These are phyloP conservation scores for Periparus ater DNA, from an alignment of 2,797 vertebrate genomes.

Conservation along the genomic window DNA sequence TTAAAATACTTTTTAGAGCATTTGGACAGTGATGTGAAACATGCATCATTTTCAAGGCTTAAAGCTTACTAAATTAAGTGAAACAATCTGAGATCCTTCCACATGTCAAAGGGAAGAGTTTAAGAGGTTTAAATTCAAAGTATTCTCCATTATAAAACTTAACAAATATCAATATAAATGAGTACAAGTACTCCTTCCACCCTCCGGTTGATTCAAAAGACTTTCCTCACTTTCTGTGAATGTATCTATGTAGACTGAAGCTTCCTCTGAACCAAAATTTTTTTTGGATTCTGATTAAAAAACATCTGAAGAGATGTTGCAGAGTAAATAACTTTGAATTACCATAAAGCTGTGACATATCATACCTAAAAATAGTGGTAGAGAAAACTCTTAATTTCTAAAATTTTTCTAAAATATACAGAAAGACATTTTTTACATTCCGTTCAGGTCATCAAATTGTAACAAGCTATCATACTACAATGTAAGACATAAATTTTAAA, in stretches of 20 bases:
- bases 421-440: conserved; percentile 34
- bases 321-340: neutral
- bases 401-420: neutral
- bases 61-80: neutral
- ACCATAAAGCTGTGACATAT: conserved; percentile 24
- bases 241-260: neutral
- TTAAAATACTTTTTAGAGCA: neutral
- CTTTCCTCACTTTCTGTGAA: neutral
- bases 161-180: neutral
- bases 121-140: neutral
- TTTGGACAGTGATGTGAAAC: neutral
- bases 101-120: neutral
- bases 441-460: neutral
- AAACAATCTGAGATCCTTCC: neutral
- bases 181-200: conserved; percentile 6
- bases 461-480: conserved; percentile 14
- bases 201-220: neutral
- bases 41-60: neutral
- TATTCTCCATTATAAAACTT: conserved; percentile 5
- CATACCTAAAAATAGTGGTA: neutral
- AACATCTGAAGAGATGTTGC: neutral
- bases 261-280: neutral
- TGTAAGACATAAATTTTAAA: conserved; percentile 28
- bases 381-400: neutral
- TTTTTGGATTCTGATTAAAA: conserved; percentile 34